These are phyloP conservation scores for Lates calcarifer DNA, from an alignment of 2,113 vertebrate species.

Conservation along the genomic window DNA sequence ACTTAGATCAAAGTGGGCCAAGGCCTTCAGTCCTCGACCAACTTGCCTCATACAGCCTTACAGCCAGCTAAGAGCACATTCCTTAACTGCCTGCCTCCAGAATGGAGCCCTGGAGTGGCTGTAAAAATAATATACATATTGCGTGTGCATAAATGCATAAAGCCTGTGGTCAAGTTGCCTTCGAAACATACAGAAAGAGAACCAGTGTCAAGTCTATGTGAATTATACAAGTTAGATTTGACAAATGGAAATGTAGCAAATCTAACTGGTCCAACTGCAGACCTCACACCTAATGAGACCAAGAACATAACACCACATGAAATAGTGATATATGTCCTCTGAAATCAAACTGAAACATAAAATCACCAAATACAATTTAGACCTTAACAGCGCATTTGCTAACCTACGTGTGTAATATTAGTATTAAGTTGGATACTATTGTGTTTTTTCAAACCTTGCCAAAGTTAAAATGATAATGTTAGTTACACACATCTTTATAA, in stretches of 20 bases:
- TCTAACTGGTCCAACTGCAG: too few relatives aligned
- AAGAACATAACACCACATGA: too few relatives aligned
- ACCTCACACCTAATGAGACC: too few relatives aligned
- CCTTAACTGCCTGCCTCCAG: background rate
- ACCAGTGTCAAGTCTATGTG: background rate
- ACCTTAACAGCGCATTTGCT: too few relatives aligned
- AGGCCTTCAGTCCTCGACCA: conserved; percentile 4
- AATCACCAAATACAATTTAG: too few relatives aligned
- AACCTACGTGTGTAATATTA: too few relatives aligned
- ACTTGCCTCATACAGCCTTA: conserved; percentile 12
- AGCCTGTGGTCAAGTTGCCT: background rate
- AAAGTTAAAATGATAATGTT: too few relatives aligned
- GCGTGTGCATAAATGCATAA: background rate
- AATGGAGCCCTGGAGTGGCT: background rate
- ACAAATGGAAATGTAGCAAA: background rate
- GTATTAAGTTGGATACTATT: too few relatives aligned
- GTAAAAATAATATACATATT: background rate
- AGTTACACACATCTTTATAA: too few relatives aligned
- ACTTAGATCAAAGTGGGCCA: conserved; percentile 41
- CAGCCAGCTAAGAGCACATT: conserved; percentile 2
- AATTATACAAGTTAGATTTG: background rate
- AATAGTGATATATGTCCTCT: too few relatives aligned
- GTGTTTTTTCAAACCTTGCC: too few relatives aligned
- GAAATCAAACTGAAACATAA: too few relatives aligned
- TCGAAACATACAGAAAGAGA: background rate